Percentiles rank a stretch among this genome's conserved stretches.
These are phyloP conservation scores for Nebria brevicollis DNA, from an alignment of 2,888 invertebrate genomes.

Conservation along the genomic window DNA sequence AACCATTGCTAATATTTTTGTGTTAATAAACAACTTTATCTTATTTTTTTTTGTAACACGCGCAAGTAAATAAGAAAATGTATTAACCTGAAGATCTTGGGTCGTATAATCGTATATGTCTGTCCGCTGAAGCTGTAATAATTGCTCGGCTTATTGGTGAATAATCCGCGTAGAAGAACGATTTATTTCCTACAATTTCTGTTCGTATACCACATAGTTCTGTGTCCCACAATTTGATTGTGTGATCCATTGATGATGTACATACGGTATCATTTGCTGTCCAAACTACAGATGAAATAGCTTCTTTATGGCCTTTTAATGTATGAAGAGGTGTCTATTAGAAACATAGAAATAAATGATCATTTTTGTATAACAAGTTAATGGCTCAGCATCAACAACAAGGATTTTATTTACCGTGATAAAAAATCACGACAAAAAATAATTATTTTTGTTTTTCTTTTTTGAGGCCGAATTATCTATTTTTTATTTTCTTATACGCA, in stretches of 20 bases:
- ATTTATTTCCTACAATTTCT: conserved; percentile 88
- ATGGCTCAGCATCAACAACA: too few relatives aligned
- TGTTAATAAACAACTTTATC: too few relatives aligned
- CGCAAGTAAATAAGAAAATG: too few relatives aligned
- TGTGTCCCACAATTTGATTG: conserved; percentile 93
- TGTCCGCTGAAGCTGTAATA: conserved; percentile 90
- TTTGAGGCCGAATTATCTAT: too few relatives aligned
- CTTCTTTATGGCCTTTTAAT: conserved; percentile 92
- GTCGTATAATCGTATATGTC: conserved; percentile 91
- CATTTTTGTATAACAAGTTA: too few relatives aligned
- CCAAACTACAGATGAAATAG: conserved; percentile 88
- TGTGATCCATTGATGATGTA: conserved; percentile 96
- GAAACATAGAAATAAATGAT: conserved; percentile 12
- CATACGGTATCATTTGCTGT: conserved; percentile 79
- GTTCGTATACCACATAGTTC: conserved; percentile 84
- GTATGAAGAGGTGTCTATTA: conserved; percentile 83
- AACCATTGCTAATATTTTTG: too few relatives aligned
- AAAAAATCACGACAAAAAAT: too few relatives aligned
- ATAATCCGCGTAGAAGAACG: conserved; percentile 87
- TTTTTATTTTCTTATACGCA: too few relatives aligned
- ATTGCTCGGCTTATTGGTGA: conserved; percentile 79
- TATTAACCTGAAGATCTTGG: conserved; percentile 80
- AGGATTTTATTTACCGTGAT: too few relatives aligned
- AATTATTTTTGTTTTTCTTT: too few relatives aligned
- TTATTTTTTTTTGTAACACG: too few relatives aligned